phyloP scores from a whole-genome alignment of 1,140 invertebrate species.

The Pseudomyrmex pallidus region DNA sequence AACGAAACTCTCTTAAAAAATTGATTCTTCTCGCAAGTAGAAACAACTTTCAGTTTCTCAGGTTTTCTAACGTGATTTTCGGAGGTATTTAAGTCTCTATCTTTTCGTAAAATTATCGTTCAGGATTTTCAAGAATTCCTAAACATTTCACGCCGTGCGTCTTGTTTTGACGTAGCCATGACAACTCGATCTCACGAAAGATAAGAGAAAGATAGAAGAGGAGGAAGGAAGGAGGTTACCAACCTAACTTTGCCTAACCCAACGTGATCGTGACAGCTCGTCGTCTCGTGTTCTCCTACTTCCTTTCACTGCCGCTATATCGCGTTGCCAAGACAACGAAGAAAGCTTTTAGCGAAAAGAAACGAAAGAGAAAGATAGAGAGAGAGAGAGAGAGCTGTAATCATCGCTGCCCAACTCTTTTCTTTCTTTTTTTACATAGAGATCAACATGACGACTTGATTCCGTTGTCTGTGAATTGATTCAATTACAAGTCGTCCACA shows the following conservation, averaged over 20 bases:
- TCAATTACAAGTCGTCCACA: neutral
- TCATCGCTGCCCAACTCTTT: neutral
- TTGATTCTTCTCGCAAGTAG: too few species aligned
- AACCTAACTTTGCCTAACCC: constrained; percentile 46
- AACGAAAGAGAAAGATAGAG: constrained; percentile 32
- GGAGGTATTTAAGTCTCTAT: too few species aligned
- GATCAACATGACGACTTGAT: constrained; percentile 27
- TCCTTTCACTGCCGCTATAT: neutral
- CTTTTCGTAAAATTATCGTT: neutral
- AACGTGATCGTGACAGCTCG: constrained; percentile 53
- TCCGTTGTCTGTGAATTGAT: neutral
- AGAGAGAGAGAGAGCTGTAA: constrained; percentile 32
- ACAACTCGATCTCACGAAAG: constrained; percentile 45
- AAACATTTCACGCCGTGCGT: neutral
- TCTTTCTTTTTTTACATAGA: neutral
- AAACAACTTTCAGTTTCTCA: too few species aligned
- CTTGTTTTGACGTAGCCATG: constrained; percentile 68
- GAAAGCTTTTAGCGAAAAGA: constrained; percentile 56
- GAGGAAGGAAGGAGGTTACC: constrained; percentile 20
- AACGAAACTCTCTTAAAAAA: too few species aligned
- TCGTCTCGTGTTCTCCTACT: constrained; percentile 46
- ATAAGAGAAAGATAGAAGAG: neutral
- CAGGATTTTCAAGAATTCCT: neutral
- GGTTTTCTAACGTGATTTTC: too few species aligned
- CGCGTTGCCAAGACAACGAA: constrained; percentile 65